phyloP scores from a whole-genome alignment of 2,888 invertebrate genomes.

The Protonemura montana region DNA sequence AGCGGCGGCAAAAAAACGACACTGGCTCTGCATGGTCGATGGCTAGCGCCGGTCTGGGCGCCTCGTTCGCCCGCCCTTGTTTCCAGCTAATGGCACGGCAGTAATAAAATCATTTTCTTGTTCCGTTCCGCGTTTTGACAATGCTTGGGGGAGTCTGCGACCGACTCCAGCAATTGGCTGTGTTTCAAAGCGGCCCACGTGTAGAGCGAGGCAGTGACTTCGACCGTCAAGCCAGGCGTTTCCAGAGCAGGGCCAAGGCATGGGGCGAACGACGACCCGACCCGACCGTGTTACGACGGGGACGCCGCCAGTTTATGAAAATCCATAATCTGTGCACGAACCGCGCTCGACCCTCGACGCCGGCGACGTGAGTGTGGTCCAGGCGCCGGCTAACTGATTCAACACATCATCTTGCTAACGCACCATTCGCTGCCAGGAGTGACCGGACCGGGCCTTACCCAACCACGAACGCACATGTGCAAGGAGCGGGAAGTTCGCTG shows the following conservation, averaged over 20 bases:
- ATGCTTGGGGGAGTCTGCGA: neutral
- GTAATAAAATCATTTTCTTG: neutral
- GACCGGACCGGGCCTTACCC: neutral
- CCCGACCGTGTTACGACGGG: no score
- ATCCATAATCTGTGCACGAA: slow-evolving; percentile 7
- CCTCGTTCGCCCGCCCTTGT: neutral
- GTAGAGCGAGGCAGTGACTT: neutral
- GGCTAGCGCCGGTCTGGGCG: neutral
- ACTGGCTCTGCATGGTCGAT: neutral
- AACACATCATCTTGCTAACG: neutral
- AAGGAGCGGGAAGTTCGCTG: neutral
- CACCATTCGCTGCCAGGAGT: neutral
- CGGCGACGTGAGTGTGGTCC: neutral
- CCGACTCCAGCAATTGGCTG: no score
- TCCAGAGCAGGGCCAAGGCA: slow-evolving; percentile 1
- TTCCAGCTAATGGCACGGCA: neutral
- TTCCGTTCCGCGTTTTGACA: neutral
- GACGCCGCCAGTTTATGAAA: slow-evolving; percentile 9
- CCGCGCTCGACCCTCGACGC: neutral
- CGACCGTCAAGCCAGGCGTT: no score
- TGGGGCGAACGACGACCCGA: no score
- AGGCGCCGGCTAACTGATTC: neutral
- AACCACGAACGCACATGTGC: neutral
- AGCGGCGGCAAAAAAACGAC: neutral
- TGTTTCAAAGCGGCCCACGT: neutral